Conservation (phyloP, 2,113 vertebrate genomes). For the Thalassoma bifasciatum region DNA sequence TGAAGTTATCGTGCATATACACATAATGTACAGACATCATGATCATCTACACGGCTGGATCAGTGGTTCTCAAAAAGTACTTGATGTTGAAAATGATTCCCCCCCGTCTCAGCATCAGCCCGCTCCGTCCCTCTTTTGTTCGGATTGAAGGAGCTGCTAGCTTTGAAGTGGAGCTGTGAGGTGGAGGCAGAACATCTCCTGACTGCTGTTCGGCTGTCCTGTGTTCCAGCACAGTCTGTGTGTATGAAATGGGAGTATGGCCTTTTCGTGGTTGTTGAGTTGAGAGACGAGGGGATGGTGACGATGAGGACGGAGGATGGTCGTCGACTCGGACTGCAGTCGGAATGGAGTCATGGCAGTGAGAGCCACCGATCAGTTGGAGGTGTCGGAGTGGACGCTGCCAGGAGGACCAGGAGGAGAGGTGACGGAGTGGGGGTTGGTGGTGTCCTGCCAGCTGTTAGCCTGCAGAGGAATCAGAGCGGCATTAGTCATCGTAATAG, state of each 20-base stretch:
- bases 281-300: constrained; percentile 32
- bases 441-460: constrained; percentile 89
- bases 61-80: constrained; percentile 72
- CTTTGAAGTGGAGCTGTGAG: constrained; percentile 40
- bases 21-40: constrained; percentile 78
- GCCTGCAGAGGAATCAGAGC: constrained; percentile 74
- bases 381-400: constrained; percentile 88
- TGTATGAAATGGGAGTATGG: constrained; percentile 53
- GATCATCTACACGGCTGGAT: constrained; percentile 71
- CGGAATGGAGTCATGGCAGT: constrained; percentile 53
- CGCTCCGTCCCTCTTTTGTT: constrained; percentile 47
- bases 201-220: constrained; percentile 62
- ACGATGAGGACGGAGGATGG: constrained; percentile 37
- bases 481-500: no score
- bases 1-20: constrained; percentile 77
- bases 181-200: constrained; percentile 44
- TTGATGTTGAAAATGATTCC: constrained; percentile 46
- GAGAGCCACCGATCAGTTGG: constrained; percentile 81
- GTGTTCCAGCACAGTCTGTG: constrained; percentile 74
- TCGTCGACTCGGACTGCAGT: constrained; percentile 48
- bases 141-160: constrained; percentile 37
- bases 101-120: constrained; percentile 46
- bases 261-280: constrained; percentile 38
- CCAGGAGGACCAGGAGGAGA: constrained; percentile 84
- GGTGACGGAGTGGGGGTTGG: constrained; percentile 84